Evolutionary conservation across 2,113 vertebrate species (phyloP), one percentile per base, ranked within the genome.

Genomic region (Scopus umbretta): DNA sequence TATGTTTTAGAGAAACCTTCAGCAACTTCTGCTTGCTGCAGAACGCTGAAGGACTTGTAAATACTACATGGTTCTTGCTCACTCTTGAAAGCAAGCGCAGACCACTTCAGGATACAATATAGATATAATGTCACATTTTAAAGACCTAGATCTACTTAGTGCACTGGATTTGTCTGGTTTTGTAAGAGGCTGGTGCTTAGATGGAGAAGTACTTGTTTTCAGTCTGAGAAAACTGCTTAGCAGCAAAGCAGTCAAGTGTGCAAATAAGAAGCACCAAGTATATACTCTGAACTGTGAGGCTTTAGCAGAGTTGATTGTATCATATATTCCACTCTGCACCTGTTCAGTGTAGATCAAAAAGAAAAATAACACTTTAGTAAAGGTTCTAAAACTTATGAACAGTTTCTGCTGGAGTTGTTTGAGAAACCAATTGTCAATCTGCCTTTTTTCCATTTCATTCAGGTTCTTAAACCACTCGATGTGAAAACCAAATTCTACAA

Each of bases 401-500:
- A 40, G 32, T 78, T 90, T 73, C 58, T 98, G 95, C 91, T 94
- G 26, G 67, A 82, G 13, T 83, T 90, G 21, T 84, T 87, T 92
- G 95, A 98, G 32, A 98, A 97, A 97, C 55, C 56, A 73, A 7
- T 67, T 67, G 98, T 98, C 95, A 98, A 96, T 95, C 93, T 98
- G 43, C 98, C 95, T 97, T 97, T 97, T 98, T 97, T 99, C 91
- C 13, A 5, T 94, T 98, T 99, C 55, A 92, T 98, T 94, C 98
- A 99, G 99, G 99, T 99, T 91, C 98, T 99, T 92, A 99, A 99
- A 97, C 99, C 99, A 50, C 93, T 99, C 71, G 99, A 99, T 92
- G 99, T 99, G 95, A 99, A 99, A 98, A 99, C 99, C 65, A 99
- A 99, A 96, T 99, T 99, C 98, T 99, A 99, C 98, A 99, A 99